phyloP scores from a whole-genome alignment of 2,797 vertebrate genomes.

The Alectoris magna region DNA sequence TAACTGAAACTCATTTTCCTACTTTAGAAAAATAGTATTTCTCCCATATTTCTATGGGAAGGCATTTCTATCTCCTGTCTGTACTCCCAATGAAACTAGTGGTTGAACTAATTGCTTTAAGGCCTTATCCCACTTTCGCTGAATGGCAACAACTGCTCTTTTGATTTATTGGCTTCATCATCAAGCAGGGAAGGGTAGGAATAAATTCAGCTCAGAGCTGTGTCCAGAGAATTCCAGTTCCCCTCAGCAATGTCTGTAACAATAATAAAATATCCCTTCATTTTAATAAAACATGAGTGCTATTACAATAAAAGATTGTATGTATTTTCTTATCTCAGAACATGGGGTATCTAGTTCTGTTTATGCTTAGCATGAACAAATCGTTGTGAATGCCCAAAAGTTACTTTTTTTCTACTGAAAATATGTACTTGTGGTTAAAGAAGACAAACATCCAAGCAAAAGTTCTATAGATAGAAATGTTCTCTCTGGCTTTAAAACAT shows the following conservation, averaged over 20 bases:
- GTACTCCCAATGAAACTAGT: not conserved
- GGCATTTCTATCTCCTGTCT: not conserved
- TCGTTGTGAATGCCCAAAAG: not conserved
- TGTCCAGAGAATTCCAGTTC: not conserved
- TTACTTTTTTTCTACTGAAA: conserved; percentile 31
- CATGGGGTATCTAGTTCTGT: conserved; percentile 53
- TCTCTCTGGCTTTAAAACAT: conserved; percentile 44
- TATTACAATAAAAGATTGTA: not conserved
- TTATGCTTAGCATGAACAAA: conserved; percentile 59
- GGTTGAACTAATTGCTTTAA: not conserved
- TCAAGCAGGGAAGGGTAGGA: not conserved
- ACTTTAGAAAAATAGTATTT: not conserved
- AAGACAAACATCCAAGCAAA: conserved; percentile 46
- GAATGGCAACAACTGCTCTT: not conserved
- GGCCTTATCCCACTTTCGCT: not conserved
- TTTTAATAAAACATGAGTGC: conserved; percentile 48
- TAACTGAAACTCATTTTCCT: not conserved
- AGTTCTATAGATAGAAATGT: conserved; percentile 44
- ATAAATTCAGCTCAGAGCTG: conserved; percentile 9
- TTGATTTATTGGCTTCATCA: conserved; percentile 16
- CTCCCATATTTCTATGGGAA: not conserved
- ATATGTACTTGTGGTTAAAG: conserved; percentile 48
- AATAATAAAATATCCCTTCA: not conserved
- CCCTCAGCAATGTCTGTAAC: not conserved
- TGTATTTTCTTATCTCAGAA: conserved; percentile 54